A percentile compares a stretch with the other conserved stretches of the same genome.
Conservation (phyloP, 2,797 vertebrate genomes). For the Platalea minor region DNA sequence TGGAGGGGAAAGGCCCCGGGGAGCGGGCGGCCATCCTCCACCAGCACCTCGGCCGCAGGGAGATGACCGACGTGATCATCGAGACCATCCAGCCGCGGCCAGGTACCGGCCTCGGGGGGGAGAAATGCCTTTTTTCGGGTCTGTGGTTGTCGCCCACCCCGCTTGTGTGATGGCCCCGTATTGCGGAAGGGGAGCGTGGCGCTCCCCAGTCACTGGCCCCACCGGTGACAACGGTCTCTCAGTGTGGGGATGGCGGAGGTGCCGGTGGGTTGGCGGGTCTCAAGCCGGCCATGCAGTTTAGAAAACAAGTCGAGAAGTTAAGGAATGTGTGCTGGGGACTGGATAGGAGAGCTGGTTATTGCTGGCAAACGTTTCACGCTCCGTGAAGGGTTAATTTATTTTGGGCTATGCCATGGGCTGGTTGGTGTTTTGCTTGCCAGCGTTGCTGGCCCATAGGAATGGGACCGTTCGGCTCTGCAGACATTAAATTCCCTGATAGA, state of each 20-base stretch:
- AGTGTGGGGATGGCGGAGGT: fast-evolving
- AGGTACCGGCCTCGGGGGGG: slow-evolving; percentile 69
- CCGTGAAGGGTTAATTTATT: neutral
- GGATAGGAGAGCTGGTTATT: fast-evolving
- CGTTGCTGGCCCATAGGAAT: fast-evolving
- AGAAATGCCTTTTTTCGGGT: fast-evolving
- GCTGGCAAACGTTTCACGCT: fast-evolving
- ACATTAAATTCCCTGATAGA: fast-evolving
- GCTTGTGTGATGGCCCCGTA: fast-evolving
- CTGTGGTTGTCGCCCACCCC: fast-evolving
- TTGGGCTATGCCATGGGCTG: fast-evolving
- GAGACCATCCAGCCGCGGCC: slow-evolving; percentile 86
- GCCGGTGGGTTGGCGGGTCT: fast-evolving
- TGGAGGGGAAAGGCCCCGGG: slow-evolving; percentile 85
- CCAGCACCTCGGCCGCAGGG: slow-evolving; percentile 93
- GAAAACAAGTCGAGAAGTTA: fast-evolving
- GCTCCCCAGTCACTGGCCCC: fast-evolving
- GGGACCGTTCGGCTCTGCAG: fast-evolving
- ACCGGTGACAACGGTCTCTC: fast-evolving
- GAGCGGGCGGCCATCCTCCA: slow-evolving; percentile 86
- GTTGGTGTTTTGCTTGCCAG: neutral
- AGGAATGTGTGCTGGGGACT: fast-evolving
- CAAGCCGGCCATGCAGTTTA: fast-evolving
- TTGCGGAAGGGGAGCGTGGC: fast-evolving
- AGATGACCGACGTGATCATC: slow-evolving; percentile 95